Percentiles rank a stretch among this genome's conserved stretches.
Evolutionary conservation across 2,113 vertebrate genomes (phyloP).

Genomic region (Lampris incognitus): DNA sequence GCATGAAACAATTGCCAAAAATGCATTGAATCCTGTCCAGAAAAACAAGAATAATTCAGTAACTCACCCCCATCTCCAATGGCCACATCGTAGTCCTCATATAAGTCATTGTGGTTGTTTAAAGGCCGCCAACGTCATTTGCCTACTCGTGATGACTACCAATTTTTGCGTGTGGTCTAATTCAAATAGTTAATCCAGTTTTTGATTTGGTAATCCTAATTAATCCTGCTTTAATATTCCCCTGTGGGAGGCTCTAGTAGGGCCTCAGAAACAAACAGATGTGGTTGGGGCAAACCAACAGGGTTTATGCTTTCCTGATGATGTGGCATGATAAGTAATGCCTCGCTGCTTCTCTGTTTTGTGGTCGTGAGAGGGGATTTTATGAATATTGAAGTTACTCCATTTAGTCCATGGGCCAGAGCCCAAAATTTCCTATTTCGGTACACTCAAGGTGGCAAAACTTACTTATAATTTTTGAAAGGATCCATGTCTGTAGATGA

Average conservation of each 20-base stretch:
- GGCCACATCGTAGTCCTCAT: background rate
- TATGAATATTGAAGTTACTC: background rate
- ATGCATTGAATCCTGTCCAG: constrained; percentile 2
- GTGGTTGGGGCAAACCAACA: too few relatives aligned
- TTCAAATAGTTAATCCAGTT: background rate
- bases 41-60: constrained; percentile 14
- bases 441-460: too few relatives aligned
- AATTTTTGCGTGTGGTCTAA: constrained; percentile 18
- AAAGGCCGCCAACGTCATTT: constrained; percentile 30
- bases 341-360: background rate
- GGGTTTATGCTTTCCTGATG: background rate
- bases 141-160: constrained; percentile 28
- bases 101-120: constrained; percentile 26
- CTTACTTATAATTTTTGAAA: too few relatives aligned
- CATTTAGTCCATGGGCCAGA: constrained; percentile 8
- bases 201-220: background rate
- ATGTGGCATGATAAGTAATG: background rate
- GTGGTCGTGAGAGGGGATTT: background rate
- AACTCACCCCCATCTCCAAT: background rate
- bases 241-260: too few relatives aligned
- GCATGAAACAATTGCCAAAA: constrained; percentile 8
- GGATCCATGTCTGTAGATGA: too few relatives aligned
- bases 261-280: too few relatives aligned
- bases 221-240: background rate
- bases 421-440: too few relatives aligned